Conservation (phyloP, 1,140 invertebrate species). For the Telenomus remus region DNA sequence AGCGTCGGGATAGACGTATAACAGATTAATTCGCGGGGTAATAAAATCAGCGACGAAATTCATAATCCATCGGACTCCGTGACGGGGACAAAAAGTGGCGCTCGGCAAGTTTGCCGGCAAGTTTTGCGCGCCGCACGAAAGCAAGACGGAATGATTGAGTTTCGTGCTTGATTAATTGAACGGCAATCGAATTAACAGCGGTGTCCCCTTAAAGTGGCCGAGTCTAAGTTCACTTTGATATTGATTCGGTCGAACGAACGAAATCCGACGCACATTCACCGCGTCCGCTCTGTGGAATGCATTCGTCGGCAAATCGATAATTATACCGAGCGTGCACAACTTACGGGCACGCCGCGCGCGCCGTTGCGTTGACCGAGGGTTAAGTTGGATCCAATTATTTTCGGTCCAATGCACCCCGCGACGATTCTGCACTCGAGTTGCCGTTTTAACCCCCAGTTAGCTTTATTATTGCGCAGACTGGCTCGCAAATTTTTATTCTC, state of each 20-base stretch:
- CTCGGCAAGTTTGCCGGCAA: too few species aligned
- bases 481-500: slow-evolving; percentile 7
- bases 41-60: too few species aligned
- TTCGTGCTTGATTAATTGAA: slow-evolving; percentile 7
- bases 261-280: slow-evolving; percentile 32
- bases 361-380: slow-evolving; percentile 45
- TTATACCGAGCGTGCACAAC: slow-evolving; percentile 55
- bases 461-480: slow-evolving; percentile 6
- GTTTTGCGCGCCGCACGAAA: too few species aligned
- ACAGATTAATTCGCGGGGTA: neutral
- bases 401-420: slow-evolving; percentile 24
- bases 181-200: slow-evolving; percentile 6
- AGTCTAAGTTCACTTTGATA: slow-evolving; percentile 36
- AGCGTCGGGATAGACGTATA: neutral
- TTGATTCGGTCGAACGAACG: slow-evolving; percentile 25
- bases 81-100: too few species aligned
- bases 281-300: slow-evolving; percentile 16
- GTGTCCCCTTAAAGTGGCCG: slow-evolving; percentile 6
- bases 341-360: slow-evolving; percentile 20
- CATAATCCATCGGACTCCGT: too few species aligned
- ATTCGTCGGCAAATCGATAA: slow-evolving; percentile 44
- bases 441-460: neutral
- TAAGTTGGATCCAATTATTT: slow-evolving; percentile 56
- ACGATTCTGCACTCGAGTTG: slow-evolving; percentile 13
- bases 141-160: neutral